Base-by-base conservation (phyloP, 1,140 invertebrate genomes). In the Drosophila pruinosa region DNA sequence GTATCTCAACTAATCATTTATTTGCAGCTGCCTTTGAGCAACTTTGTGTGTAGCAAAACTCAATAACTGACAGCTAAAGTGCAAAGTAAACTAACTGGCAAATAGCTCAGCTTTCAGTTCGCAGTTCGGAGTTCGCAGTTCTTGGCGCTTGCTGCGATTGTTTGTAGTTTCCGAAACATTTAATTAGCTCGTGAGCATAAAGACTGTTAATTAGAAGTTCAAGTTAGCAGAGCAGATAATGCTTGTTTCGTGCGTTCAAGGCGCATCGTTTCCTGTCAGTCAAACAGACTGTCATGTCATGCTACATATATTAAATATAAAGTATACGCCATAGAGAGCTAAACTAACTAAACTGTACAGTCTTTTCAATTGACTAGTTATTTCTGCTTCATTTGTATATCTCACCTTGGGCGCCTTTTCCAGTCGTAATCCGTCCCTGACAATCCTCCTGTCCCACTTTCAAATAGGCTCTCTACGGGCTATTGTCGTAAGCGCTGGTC, bases 61-160 rank as follows among this genome's bases (percentile, higher is more conserved):
- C 26, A 50, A 50, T 50, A 50, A 28, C 47, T 50, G 47, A 50
- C 47, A 50, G 47, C 31, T 22, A 38, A 53, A 53, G 50, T 38
- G 31, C 50, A 53, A 53, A 53, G 50, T 53, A 53, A 53, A 53
- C 50, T 38, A 53, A 53, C 50, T 36, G 31, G 50, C 22, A 53
- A 53, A 53, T 38, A 38, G 50, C 31, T 53, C n/a, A 53, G 31
- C 31, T 53, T 14, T 17, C 14, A 17, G 14, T 17, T 47, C 3
- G 7, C 1, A 24, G 43, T 24, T 45, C 43, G 8, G 8, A 10
- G 39, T 43, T 21, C 39, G 19, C 41, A 22, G 41, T 12, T 38
- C 36, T 43, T 21, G 36, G 14, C 4, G 0, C 39, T 19, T 21
- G n/a, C 39, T 17, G 19, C 28, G 48, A 34, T 52, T 52, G 26